Evolutionary conservation across 2,888 invertebrate genomes (phyloP).

Genomic region (Bombyx huttoni): DNA sequence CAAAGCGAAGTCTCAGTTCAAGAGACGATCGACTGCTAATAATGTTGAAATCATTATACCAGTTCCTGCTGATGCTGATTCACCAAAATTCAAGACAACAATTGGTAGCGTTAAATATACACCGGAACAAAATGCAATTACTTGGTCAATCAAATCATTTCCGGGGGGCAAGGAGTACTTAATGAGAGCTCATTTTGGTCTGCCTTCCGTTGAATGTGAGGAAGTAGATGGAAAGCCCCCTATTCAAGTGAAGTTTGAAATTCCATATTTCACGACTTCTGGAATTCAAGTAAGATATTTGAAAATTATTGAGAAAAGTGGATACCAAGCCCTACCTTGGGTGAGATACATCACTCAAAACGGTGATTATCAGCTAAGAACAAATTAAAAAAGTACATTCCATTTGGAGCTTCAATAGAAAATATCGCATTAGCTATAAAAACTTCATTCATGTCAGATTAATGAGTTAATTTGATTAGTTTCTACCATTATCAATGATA

Average conservation of each 20-base stretch:
- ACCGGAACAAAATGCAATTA: conserved; percentile 96
- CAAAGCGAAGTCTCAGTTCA: conserved; percentile 98
- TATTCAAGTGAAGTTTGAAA: conserved; percentile 98
- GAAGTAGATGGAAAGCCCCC: conserved; percentile 97
- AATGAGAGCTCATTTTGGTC: conserved; percentile 97
- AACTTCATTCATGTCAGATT: too few relatives aligned
- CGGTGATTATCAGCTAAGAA: conserved; percentile 97
- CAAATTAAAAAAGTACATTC: conserved; percentile 75
- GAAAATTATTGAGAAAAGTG: conserved; percentile 99
- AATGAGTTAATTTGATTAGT: too few relatives aligned
- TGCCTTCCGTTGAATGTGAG: conserved; percentile 96
- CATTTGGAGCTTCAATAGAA: conserved; percentile 7
- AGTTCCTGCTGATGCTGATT: conserved; percentile 96
- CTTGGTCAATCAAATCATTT: conserved; percentile 98
- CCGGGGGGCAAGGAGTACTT: conserved; percentile 98
- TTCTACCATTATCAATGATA: too few relatives aligned
- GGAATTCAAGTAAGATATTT: conserved; percentile 97
- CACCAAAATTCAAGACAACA: conserved; percentile 98
- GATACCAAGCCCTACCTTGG: conserved; percentile 99
- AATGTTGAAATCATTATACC: conserved; percentile 98
- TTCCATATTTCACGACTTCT: conserved; percentile 98
- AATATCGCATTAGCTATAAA: too few relatives aligned
- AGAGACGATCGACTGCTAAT: conserved; percentile 96
- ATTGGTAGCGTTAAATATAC: conserved; percentile 98
- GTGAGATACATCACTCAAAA: conserved; percentile 99